Conservation (phyloP, 2,113 vertebrate genomes). For the Lynx canadensis region DNA sequence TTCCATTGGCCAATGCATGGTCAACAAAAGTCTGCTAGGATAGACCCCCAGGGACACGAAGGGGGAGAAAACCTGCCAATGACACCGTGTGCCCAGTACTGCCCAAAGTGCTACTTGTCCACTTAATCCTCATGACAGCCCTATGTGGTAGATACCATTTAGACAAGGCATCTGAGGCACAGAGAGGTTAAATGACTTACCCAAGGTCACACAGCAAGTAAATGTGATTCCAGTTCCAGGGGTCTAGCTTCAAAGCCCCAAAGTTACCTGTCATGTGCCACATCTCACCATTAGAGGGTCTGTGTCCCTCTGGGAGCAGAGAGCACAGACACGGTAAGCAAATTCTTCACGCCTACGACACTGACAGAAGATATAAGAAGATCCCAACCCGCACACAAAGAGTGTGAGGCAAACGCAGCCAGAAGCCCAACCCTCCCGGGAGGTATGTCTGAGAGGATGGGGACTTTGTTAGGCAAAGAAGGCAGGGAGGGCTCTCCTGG, state of each 20-base stretch:
- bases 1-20: background rate
- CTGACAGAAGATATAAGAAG: background rate
- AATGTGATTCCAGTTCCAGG: background rate
- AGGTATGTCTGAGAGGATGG: background rate
- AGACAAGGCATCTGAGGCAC: background rate
- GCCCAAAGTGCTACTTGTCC: background rate
- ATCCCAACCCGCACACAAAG: accelerated
- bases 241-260: background rate
- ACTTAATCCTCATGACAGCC: background rate
- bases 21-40: background rate
- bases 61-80: background rate
- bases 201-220: background rate
- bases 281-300: background rate
- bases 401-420: background rate
- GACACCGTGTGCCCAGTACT: background rate
- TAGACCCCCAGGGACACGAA: background rate
- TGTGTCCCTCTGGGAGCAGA: background rate
- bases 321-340: background rate
- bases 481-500: background rate
- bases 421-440: too few relatives aligned
- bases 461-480: background rate
- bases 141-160: background rate
- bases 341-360: background rate
- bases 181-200: background rate
- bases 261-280: background rate